phyloP scores from a whole-genome alignment of 2,888 invertebrate genomes.

The Yponomeuta malinellus region DNA sequence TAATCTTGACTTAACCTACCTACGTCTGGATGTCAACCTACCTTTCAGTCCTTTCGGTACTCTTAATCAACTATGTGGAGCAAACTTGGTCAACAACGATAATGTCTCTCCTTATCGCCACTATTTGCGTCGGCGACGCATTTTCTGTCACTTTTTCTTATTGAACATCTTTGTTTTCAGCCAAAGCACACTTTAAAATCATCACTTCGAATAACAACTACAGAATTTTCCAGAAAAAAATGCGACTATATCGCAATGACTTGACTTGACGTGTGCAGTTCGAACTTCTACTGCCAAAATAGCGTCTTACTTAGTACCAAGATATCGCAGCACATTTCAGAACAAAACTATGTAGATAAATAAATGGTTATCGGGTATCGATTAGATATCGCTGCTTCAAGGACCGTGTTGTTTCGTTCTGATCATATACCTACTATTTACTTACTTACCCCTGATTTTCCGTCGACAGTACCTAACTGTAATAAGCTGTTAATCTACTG shows the following conservation, averaged over 20 bases:
- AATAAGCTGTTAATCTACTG: too few relatives aligned
- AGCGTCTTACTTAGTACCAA: slow-evolving; percentile 17
- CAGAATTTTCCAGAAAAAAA: background rate
- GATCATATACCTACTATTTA: background rate
- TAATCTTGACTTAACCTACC: too few relatives aligned
- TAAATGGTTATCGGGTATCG: slow-evolving; percentile 38
- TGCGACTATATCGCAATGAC: background rate
- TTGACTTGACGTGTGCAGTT: background rate
- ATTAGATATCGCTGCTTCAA: slow-evolving; percentile 65
- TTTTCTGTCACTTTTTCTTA: slow-evolving; percentile 38
- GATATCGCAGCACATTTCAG: slow-evolving; percentile 25
- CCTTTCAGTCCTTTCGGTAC: slow-evolving; percentile 43
- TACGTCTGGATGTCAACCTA: slow-evolving; percentile 25
- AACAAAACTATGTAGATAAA: slow-evolving; percentile 57
- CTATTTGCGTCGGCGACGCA: slow-evolving; percentile 65
- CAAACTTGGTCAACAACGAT: slow-evolving; percentile 58
- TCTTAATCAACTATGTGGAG: slow-evolving; percentile 43
- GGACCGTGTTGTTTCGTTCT: slow-evolving; percentile 30
- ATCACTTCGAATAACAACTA: background rate
- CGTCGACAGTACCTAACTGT: too few relatives aligned
- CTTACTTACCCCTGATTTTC: too few relatives aligned
- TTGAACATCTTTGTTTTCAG: background rate
- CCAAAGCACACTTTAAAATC: background rate
- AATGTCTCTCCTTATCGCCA: slow-evolving; percentile 46
- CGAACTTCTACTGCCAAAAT: background rate